Evolutionary conservation across 2,797 vertebrate genomes (phyloP), one percentile per base, ranked within the genome.

Genomic region (Diceros bicornis): DNA sequence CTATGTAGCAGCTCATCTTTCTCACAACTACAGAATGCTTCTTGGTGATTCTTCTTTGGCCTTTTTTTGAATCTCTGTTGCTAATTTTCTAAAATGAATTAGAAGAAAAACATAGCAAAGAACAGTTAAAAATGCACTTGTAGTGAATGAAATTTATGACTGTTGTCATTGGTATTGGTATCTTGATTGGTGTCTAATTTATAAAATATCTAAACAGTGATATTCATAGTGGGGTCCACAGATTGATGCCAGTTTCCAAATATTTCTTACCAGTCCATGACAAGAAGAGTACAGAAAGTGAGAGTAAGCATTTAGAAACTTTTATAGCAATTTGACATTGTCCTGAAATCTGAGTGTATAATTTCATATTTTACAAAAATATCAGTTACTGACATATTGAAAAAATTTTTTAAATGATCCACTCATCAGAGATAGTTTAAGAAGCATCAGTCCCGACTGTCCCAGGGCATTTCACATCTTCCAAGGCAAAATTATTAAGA

Each of bases 361-460:
- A 83, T 44, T 69, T 93, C 59, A 90, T 62, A 62, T 81, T 83
- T 81, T 92, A 79, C 0, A 20, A 62, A 94, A 97, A 72, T 90
- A 55, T 41, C 52, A 93, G 18, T 86, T 55, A 50, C 7, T 74
- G n/a, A 64, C 47, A 93, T 21, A 69, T 14, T 62, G 34, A 82
- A 91, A 47, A 18, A 86, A 47, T 16, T 12, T 25, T 52, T 37
- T 84, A 47, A 52, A 21, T 5, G 25, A 2, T 66, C 41, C 9
- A 41, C 74, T 77, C 16, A 64, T 94, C 86, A 91, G 5, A 47
- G 52, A n/a, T 12, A 84, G 6, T 81, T 62, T 85, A 32, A 72
- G 50, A 84, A 78, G 7, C 9, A 34, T 8, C 57, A 68, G 4
- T 74, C 21, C 66, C 64, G 37, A 57, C 32, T 57, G 11, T 37